Evolutionary conservation across 1,140 invertebrate species (phyloP), one percentile per base, ranked within the genome.

Genomic region (Vanessa atalanta): DNA sequence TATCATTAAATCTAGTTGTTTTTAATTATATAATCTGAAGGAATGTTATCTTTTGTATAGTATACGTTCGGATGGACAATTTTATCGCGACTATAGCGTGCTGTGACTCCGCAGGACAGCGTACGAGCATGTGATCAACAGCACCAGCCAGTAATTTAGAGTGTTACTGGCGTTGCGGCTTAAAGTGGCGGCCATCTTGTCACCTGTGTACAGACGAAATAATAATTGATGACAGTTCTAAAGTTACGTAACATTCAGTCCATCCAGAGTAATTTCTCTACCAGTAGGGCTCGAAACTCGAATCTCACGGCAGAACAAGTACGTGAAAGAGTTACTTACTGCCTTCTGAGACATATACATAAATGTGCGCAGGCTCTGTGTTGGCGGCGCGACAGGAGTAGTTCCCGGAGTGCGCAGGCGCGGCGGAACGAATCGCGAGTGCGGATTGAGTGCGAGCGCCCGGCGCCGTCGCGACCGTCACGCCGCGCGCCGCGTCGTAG

Each of bases 331-430:
- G 47, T 70, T 69, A 92, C 85, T 77, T 74, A 93, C 93, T 94
- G 97, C 97, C 97, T 95, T 98, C 96, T 16, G 97, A 97, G 79
- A 98, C 97, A 89, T 97, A 97, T 83, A 98, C 97, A 88, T 95
- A 96, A 82, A 97, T 97, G 86, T 96, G 97, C 76, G 97, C 97
- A 77, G 97, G 95, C 91, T 97, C 96, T 72, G 97, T 97, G 92
- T 98, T 97, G 81, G 96, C 96, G 70, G 97, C 96, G 86, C 95
- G 95, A 94, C 97, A 98, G 66, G 97, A 97, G 92, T 98, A 98
- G 94, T 98, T 98, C 81, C 97, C 97, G 77, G 97, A 97, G 93
- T 98, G 97, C 48, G 94, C 94, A 83, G 97, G 96, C 82, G 95
- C 95, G 64, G 97, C 97, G 82, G 96, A 95, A 65, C 94, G 94